Evolutionary conservation across 2,797 vertebrate genomes (phyloP).

Genomic region (Acanthornis magna): DNA sequence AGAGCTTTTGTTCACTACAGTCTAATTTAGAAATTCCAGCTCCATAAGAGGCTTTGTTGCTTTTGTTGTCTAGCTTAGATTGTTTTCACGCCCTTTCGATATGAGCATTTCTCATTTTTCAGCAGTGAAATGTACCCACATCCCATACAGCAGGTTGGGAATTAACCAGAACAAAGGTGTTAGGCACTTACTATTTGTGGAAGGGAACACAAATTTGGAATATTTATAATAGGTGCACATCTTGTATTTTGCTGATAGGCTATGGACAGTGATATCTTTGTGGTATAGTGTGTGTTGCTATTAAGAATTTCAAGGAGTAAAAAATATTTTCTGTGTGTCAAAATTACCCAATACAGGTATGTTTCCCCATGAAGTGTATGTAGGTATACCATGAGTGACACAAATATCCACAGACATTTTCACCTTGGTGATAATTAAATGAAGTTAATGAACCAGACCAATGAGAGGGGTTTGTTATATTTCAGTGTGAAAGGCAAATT

Average conservation of each 20-base stretch:
- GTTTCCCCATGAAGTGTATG: neutral
- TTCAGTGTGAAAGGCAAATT: neutral
- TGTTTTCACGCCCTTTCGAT: neutral
- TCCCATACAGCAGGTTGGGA: neutral
- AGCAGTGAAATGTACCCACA: neutral
- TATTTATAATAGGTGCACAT: neutral
- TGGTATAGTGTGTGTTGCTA: neutral
- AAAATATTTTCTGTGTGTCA: neutral
- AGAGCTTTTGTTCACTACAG: neutral
- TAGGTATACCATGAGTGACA: neutral
- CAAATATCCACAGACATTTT: neutral
- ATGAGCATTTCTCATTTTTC: neutral
- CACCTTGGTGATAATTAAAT: neutral
- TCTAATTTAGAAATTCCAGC: neutral
- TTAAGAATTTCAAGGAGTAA: neutral
- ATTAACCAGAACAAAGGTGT: neutral
- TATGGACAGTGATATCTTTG: neutral
- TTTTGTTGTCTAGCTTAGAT: neutral
- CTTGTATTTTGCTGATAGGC: neutral
- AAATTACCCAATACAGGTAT: neutral
- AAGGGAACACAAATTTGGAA: neutral
- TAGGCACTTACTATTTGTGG: neutral
- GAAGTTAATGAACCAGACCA: neutral
- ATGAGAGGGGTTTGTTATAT: fast-evolving
- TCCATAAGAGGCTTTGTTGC: neutral